Percentiles rank a stretch among this genome's conserved stretches.
These are phyloP conservation scores for Leptodactylus fuscus DNA, from an alignment of 2,113 vertebrate genomes.

Conservation along the genomic window DNA sequence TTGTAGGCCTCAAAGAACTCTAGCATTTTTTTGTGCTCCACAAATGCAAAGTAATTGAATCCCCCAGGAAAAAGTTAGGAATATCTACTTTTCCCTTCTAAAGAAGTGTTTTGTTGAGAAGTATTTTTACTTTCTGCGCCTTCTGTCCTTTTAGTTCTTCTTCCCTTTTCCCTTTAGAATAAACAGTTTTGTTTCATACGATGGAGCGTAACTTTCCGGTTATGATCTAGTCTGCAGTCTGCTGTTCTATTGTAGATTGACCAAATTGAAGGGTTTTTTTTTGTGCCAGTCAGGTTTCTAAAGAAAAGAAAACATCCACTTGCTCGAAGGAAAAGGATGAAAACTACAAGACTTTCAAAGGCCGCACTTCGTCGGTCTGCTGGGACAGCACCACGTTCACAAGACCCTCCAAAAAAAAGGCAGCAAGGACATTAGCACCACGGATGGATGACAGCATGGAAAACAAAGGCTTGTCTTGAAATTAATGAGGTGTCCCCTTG, in stretches of 20 bases:
- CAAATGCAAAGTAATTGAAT: conserved; percentile 61
- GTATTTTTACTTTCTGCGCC: not conserved
- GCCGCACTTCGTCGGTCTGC: conserved; percentile 55
- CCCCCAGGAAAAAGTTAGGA: conserved; percentile 44
- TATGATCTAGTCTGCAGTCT: conserved; percentile 33
- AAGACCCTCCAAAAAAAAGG: conserved; percentile 7
- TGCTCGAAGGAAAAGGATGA: conserved; percentile 66
- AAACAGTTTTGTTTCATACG: conserved; percentile 33
- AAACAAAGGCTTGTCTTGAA: conserved; percentile 49
- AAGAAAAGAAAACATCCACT: conserved; percentile 69
- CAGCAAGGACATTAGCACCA: conserved; percentile 39
- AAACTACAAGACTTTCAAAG: conserved; percentile 66
- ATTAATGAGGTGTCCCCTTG: conserved; percentile 57
- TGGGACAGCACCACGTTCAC: conserved; percentile 18
- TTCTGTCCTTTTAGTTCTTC: conserved; percentile 5
- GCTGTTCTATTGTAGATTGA: conserved; percentile 69
- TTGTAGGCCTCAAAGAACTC: conserved; percentile 62
- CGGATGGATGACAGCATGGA: conserved; percentile 47
- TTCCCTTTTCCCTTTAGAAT: conserved; percentile 8
- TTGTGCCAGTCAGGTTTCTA: conserved; percentile 72
- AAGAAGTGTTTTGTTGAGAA: conserved; percentile 23
- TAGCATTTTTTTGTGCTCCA: conserved; percentile 58
- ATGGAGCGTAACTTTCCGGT: conserved; percentile 24
- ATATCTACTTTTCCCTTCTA: not conserved
- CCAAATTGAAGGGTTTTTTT: conserved; percentile 73